Evolutionary conservation across 2,888 invertebrate species (phyloP), one percentile per base, ranked within the genome.

Genomic region (Trissoscelio sp.): DNA sequence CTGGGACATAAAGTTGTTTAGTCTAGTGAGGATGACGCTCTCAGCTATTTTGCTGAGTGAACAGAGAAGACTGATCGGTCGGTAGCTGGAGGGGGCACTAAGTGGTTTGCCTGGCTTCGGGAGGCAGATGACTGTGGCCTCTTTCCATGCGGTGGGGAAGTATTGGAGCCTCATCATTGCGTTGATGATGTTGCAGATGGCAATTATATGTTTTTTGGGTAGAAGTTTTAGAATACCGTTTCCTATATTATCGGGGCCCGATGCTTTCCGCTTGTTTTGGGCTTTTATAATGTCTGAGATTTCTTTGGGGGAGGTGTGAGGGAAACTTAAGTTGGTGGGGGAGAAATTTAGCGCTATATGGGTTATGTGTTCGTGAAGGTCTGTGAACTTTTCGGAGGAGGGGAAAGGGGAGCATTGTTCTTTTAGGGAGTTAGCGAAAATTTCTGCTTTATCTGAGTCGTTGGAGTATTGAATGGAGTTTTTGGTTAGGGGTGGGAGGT

Each of bases 121-220:
- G 14, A 67, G 7, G 18, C 20, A 48, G 14, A 64, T 37, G 0
- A 75, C 39, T 6, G 51, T 67, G 0, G 66, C 75, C 14, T 11
- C 14, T 28, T 75, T 75, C 75, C 75, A 75, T 0, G 14, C n/a
- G 0, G 2, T 14, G 2, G 74, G 74, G 24, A 73, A 73, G 20
- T 64, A 37, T 12, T 28, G 31, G 0, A 64, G 4, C 20, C 24
- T 9, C 12, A 73, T n/a, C 51, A 73, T 64, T 5, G 53, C 39
- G 16, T 48, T 48, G 5, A 22, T 12, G 1, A 48, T 48, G 12
- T 48, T 22, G n/a, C 22, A 22, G 2, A 48, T 20, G 22, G 4
- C 2, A n/a, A 24, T 22, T n/a, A 48, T 48, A n/a, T 20, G 20
- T 22, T 48, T 48, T n/a, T n/a, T 48, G 4, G 22, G 6, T 4